Percentiles rank a stretch among this genome's conserved stretches.
phyloP scores from a whole-genome alignment of 1,140 invertebrate species.

The Ceratina calcarata region DNA sequence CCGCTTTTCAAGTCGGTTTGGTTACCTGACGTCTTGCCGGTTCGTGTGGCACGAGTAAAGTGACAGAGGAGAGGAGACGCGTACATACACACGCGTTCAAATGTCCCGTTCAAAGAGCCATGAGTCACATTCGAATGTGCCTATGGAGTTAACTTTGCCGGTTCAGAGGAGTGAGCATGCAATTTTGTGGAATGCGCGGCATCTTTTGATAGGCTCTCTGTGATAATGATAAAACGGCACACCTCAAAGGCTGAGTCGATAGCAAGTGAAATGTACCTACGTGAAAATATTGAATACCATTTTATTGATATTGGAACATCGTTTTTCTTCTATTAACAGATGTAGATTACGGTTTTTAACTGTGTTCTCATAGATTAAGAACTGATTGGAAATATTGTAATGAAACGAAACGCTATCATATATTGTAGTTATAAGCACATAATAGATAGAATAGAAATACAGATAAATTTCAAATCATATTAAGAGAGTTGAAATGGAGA shows the following conservation, averaged over 20 bases:
- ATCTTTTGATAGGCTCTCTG: background rate
- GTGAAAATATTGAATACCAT: too few relatives aligned
- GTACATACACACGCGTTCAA: background rate
- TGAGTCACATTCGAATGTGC: background rate
- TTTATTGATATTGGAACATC: too few relatives aligned
- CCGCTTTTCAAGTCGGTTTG: slow-evolving; percentile 43
- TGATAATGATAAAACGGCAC: background rate
- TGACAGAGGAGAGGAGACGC: background rate
- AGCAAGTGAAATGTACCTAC: background rate
- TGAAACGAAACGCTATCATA: too few relatives aligned
- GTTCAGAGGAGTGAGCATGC: background rate
- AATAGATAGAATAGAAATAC: too few relatives aligned
- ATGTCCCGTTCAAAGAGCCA: slow-evolving; percentile 1
- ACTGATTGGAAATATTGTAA: too few relatives aligned
- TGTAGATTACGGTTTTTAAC: too few relatives aligned
- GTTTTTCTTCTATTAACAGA: too few relatives aligned
- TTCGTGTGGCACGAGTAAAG: background rate
- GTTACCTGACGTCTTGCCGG: slow-evolving; percentile 22
- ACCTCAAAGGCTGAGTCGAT: background rate
- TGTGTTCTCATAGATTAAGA: too few relatives aligned
- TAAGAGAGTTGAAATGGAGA: background rate
- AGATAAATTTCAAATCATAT: too few relatives aligned
- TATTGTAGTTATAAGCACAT: too few relatives aligned
- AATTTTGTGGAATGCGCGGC: background rate
- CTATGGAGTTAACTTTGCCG: slow-evolving; percentile 4